These are phyloP conservation scores for Anastrepha obliqua DNA, from an alignment of 1,140 invertebrate genomes.

Conservation along the genomic window DNA sequence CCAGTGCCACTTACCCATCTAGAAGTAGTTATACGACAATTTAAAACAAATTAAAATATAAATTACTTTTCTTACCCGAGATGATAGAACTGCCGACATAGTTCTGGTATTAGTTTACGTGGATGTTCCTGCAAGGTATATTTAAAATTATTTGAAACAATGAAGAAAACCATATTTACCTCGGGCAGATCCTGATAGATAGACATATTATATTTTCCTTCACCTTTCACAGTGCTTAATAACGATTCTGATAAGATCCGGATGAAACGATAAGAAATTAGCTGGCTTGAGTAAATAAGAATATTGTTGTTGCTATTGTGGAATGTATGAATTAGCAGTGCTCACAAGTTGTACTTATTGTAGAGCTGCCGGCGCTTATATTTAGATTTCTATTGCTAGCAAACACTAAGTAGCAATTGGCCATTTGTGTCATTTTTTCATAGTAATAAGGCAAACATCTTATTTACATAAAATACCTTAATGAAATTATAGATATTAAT, in stretches of 20 bases:
- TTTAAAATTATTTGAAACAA: not conserved
- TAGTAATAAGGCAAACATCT: no score
- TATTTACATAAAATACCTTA: no score
- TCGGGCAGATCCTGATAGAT: conserved; percentile 56
- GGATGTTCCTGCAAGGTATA: conserved; percentile 80
- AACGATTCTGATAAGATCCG: not conserved
- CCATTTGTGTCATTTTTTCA: no score
- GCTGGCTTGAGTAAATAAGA: not conserved
- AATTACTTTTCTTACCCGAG: conserved; percentile 77
- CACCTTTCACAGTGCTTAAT: not conserved
- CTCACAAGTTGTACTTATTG: not conserved
- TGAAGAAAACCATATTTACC: conserved; percentile 33
- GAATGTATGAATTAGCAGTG: not conserved
- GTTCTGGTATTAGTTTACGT: conserved; percentile 88
- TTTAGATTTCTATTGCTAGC: no score
- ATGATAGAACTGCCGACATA: conserved; percentile 93
- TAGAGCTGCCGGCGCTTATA: no score
- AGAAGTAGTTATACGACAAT: not conserved
- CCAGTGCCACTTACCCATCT: conserved; percentile 94
- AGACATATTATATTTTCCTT: conserved; percentile 40
- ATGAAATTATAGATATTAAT: no score
- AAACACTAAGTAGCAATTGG: no score
- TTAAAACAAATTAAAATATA: not conserved
- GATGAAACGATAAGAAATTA: not conserved
- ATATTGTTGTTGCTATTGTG: not conserved